Percentiles rank a stretch among this genome's conserved stretches.
phyloP scores from a whole-genome alignment of 2,888 invertebrate species.

The Polyommatus icarus region DNA sequence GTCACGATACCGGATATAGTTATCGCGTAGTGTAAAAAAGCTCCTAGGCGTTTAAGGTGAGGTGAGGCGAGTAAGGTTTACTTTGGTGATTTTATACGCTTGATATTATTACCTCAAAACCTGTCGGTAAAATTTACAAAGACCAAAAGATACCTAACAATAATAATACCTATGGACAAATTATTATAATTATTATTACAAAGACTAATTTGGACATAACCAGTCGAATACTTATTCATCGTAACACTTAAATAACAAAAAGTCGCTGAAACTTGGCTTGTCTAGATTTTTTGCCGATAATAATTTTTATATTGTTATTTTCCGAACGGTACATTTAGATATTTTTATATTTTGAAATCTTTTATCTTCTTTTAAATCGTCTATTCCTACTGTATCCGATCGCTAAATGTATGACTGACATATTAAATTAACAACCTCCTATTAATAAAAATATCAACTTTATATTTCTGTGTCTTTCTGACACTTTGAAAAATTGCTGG shows the following conservation, averaged over 20 bases:
- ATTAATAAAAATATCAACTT: background rate
- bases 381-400: background rate
- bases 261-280: background rate
- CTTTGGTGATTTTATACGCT: background rate
- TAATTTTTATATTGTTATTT: background rate
- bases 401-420: background rate
- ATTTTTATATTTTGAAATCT: background rate
- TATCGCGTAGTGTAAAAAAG: background rate
- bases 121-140: background rate
- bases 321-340: background rate
- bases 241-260: background rate
- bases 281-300: background rate
- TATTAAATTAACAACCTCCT: background rate
- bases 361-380: background rate
- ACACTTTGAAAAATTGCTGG: background rate
- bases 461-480: background rate
- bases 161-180: conserved; percentile 4
- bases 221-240: background rate
- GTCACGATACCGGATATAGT: background rate
- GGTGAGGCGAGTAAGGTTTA: too few relatives aligned
- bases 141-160: background rate
- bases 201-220: conserved; percentile 8
- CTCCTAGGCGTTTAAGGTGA: background rate
- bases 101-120: background rate
- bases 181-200: background rate